Conservation (phyloP, 2,113 vertebrate genomes). For the Triplophysa rosa region DNA sequence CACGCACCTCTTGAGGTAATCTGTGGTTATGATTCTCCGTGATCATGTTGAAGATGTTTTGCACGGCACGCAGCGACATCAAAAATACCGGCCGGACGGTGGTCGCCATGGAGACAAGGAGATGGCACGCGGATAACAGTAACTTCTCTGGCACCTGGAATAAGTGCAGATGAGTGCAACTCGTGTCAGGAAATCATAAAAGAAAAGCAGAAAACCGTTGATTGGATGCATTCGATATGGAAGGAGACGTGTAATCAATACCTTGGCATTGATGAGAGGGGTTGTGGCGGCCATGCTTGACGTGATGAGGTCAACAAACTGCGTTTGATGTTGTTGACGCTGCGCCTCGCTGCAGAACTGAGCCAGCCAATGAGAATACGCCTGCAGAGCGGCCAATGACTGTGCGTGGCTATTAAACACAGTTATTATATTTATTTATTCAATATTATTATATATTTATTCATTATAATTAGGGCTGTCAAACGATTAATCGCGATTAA, state of each 20-base stretch:
- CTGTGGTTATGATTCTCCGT: conserved; percentile 84
- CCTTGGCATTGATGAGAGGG: conserved; percentile 94
- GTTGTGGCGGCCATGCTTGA: conserved; percentile 88
- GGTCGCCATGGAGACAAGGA: conserved; percentile 91
- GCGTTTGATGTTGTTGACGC: conserved; percentile 88
- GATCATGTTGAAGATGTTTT: conserved; percentile 93
- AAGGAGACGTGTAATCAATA: conserved; percentile 60
- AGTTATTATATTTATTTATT: background rate
- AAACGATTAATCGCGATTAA: too few species aligned
- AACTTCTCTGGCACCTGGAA: conserved; percentile 93
- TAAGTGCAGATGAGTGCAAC: background rate
- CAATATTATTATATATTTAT: background rate
- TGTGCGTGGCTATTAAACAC: conserved; percentile 85
- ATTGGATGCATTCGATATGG: too few species aligned
- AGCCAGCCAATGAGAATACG: conserved; percentile 94
- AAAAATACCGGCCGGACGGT: conserved; percentile 94
- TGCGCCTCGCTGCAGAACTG: conserved; percentile 95
- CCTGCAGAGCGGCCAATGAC: conserved; percentile 93
- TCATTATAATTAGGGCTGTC: too few species aligned
- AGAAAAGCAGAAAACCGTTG: background rate
- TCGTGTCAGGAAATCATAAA: background rate
- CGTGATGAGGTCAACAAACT: conserved; percentile 90
- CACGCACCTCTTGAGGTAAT: conserved; percentile 83
- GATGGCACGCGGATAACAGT: conserved; percentile 89
- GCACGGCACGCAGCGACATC: conserved; percentile 87